Percentiles rank a stretch among this genome's conserved stretches.
Conservation (phyloP, 2,888 invertebrate genomes). For the Oxystoma pomonae region DNA sequence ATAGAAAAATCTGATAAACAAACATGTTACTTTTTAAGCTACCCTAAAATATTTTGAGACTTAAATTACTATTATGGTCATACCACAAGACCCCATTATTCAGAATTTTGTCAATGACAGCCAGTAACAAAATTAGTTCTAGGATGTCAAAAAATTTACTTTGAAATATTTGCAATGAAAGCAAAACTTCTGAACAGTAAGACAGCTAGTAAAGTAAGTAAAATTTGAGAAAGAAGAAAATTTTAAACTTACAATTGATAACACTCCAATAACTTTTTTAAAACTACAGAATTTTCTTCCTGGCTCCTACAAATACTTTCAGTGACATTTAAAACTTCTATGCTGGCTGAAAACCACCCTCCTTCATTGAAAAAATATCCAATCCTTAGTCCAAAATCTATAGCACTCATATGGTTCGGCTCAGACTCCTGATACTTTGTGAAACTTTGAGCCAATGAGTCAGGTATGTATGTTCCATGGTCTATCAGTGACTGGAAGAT, state of each 20-base stretch:
- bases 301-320: constrained; percentile 51
- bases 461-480: constrained; percentile 41
- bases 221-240: not conserved
- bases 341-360: constrained; percentile 80
- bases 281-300: constrained; percentile 45
- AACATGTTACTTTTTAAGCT: no score
- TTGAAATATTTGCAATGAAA: no score
- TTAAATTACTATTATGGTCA: no score
- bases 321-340: constrained; percentile 65
- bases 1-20: no score
- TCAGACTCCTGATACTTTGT: constrained; percentile 19
- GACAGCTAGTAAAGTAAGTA: no score
- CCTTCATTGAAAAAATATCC: constrained; percentile 84
- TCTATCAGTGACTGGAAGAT: constrained; percentile 62
- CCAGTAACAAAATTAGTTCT: no score
- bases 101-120: no score
- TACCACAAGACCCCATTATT: no score
- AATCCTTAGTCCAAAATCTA: constrained; percentile 41
- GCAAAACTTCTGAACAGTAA: no score
- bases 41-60: no score
- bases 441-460: constrained; percentile 40
- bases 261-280: constrained; percentile 73
- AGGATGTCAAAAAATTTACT: no score
- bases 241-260: constrained; percentile 68
- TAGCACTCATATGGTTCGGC: constrained; percentile 17